Conservation (phyloP, 2,797 vertebrate species). For the Enteromius treurensis region DNA sequence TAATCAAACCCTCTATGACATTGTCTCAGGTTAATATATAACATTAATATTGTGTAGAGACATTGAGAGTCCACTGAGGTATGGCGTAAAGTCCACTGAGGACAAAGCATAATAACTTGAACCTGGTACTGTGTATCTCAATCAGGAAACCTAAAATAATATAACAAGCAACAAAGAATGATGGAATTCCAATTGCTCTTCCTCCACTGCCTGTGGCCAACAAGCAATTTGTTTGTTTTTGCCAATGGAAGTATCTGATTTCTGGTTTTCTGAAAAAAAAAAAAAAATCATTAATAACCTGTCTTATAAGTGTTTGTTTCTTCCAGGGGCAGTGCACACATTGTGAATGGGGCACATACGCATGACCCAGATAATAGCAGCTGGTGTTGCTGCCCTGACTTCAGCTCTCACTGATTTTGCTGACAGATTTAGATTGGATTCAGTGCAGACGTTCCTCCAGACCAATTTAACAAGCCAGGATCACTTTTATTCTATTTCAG, state of each 20-base stretch:
- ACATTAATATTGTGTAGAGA: background rate
- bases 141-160: background rate
- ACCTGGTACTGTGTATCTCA: background rate
- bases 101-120: background rate
- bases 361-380: conserved; percentile 3
- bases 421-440: conserved; percentile 25
- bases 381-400: background rate
- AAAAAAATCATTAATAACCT: conserved; percentile 13
- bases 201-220: background rate
- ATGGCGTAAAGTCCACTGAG: background rate
- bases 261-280: conserved; percentile 15
- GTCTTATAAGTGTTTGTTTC: background rate
- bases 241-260: conserved; percentile 32
- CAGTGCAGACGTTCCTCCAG: conserved; percentile 19
- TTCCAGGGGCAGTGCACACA: conserved; percentile 1
- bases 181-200: conserved; percentile 40
- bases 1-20: background rate
- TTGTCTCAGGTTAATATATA: background rate
- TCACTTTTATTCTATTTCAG: conserved; percentile 13
- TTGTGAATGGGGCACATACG: conserved; percentile 11
- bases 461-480: conserved; percentile 30
- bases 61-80: background rate
- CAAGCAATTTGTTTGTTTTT: conserved; percentile 43
- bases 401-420: conserved; percentile 12
- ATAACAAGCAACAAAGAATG: background rate